phyloP scores from a whole-genome alignment of 2,113 vertebrate genomes.

The Gymnocephalus cernua region DNA sequence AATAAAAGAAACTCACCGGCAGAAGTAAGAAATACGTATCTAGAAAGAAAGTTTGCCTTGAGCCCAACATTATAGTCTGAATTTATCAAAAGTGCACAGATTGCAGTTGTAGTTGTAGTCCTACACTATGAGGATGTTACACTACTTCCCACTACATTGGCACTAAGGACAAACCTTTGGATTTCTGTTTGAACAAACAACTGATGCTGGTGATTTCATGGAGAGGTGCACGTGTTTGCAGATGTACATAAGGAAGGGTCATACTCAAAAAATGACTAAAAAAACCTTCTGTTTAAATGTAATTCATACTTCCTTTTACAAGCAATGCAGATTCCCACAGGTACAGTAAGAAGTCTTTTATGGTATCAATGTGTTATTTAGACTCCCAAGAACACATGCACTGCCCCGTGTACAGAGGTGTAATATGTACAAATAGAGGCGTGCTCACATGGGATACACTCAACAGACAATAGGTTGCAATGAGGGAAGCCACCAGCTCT shows the following conservation, averaged over 20 bases:
- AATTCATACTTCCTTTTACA: not conserved
- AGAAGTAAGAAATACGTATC: no score
- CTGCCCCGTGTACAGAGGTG: not conserved
- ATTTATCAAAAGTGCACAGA: no score
- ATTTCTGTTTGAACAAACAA: not conserved
- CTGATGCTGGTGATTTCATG: not conserved
- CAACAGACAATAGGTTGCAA: not conserved
- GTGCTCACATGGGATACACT: not conserved
- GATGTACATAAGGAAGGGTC: not conserved
- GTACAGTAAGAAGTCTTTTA: not conserved
- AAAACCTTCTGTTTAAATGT: no score
- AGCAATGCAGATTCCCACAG: not conserved
- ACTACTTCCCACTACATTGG: not conserved
- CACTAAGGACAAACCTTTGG: not conserved
- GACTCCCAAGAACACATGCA: not conserved
- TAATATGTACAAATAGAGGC: not conserved
- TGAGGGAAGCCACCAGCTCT: constrained; percentile 11
- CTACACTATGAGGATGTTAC: not conserved
- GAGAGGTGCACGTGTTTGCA: not conserved
- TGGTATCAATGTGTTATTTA: not conserved
- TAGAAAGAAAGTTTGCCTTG: no score
- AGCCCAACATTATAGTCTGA: no score
- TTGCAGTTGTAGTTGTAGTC: no score
- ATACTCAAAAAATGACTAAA: not conserved
- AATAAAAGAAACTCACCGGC: not conserved